These are phyloP conservation scores for Contarinia nasturtii DNA, from an alignment of 1,140 invertebrate species.

Conservation along the genomic window DNA sequence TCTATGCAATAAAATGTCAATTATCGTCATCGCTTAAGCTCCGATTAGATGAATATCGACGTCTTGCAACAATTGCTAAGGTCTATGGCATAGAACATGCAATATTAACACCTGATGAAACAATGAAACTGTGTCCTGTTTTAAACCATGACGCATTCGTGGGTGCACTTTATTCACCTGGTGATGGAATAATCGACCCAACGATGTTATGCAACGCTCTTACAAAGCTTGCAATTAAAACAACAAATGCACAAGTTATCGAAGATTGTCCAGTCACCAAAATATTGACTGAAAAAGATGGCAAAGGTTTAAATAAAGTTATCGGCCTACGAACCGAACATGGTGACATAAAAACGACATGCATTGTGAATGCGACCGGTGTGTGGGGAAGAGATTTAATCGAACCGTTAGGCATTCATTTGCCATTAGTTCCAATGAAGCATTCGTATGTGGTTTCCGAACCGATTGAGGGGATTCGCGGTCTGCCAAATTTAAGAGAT, in stretches of 20 bases:
- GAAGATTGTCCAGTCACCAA: constrained; percentile 59
- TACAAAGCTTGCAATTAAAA: constrained; percentile 43
- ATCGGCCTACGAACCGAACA: too few relatives aligned
- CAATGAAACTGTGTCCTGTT: constrained; percentile 57
- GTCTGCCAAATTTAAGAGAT: constrained; percentile 65
- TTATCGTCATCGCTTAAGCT: constrained; percentile 29
- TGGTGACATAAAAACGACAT: too few relatives aligned
- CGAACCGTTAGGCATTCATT: constrained; percentile 44
- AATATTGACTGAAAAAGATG: too few relatives aligned
- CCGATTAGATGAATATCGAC: constrained; percentile 62
- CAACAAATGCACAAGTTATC: constrained; percentile 47
- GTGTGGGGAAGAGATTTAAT: constrained; percentile 61
- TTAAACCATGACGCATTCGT: constrained; percentile 50
- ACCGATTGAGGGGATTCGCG: constrained; percentile 45
- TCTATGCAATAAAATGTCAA: too few relatives aligned
- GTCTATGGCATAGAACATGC: constrained; percentile 56
- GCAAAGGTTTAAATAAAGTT: too few relatives aligned
- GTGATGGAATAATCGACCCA: constrained; percentile 67
- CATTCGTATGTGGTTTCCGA: constrained; percentile 76
- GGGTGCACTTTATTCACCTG: constrained; percentile 59
- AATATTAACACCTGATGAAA: constrained; percentile 49
- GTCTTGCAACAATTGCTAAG: constrained; percentile 58
- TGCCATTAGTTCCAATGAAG: too few relatives aligned
- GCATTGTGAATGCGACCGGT: constrained; percentile 57
- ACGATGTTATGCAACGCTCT: constrained; percentile 57